Percentiles rank a stretch among this genome's conserved stretches.
phyloP scores from a whole-genome alignment of 2,888 invertebrate genomes.

The Nasonovia ribisnigri region DNA sequence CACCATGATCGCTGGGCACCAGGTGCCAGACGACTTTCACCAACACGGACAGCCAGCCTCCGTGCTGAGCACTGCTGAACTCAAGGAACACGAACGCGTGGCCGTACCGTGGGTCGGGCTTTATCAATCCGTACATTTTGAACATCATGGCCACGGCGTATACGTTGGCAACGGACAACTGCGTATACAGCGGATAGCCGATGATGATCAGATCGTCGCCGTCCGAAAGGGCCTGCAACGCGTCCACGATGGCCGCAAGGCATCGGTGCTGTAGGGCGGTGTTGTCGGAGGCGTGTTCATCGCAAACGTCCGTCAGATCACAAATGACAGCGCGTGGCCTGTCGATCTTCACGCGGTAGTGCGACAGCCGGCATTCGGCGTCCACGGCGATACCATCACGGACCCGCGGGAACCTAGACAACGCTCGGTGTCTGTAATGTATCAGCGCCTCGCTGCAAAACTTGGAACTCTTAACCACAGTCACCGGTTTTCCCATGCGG shows the following conservation, averaged over 20 bases:
- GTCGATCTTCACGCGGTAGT: neutral
- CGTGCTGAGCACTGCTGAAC: neutral
- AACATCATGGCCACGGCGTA: conserved; percentile 56
- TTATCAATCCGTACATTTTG: neutral
- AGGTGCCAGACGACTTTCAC: neutral
- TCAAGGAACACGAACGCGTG: conserved; percentile 26
- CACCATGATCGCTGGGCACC: neutral
- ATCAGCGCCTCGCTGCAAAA: conserved; percentile 46
- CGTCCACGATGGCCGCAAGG: neutral
- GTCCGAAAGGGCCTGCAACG: neutral
- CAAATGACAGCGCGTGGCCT: neutral
- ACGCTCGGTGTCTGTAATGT: neutral
- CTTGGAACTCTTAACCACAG: conserved; percentile 10
- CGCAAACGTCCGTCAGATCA: conserved; percentile 30
- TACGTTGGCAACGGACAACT: conserved; percentile 34
- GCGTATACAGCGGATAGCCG: conserved; percentile 54
- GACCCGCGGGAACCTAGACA: neutral
- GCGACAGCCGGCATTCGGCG: neutral
- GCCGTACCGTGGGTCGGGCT: neutral
- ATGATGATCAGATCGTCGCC: conserved; percentile 14
- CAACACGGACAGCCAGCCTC: conserved; percentile 17
- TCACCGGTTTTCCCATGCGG: conserved; percentile 48
- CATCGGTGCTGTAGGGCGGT: conserved; percentile 14
- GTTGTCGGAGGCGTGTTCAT: neutral
- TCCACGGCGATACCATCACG: neutral